A percentile compares a stretch with the other conserved stretches of the same genome.
Evolutionary conservation across 2,113 vertebrate genomes (phyloP).

Genomic region (Chascanopsetta lugubris): DNA sequence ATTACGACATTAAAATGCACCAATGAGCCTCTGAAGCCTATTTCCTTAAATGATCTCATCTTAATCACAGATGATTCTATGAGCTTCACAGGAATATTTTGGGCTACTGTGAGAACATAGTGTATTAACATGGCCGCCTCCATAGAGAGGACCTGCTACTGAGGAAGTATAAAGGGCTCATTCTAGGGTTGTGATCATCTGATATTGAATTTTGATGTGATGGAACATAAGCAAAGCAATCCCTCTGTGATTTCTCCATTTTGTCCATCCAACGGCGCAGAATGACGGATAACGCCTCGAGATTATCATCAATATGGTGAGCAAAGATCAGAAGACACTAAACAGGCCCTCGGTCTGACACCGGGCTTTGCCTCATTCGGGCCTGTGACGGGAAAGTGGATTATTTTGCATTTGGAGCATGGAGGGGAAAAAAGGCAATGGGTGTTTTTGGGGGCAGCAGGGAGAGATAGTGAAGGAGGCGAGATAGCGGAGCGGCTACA

Average conservation of each 20-base stretch:
- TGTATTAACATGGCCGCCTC: too few relatives aligned
- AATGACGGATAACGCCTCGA: constrained; percentile 37
- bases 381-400: constrained; percentile 50
- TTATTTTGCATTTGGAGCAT: constrained; percentile 64
- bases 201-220: too few relatives aligned
- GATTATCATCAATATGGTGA: constrained; percentile 54
- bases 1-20: constrained; percentile 16
- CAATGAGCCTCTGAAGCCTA: constrained; percentile 2
- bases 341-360: constrained; percentile 49
- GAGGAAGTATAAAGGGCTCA: too few relatives aligned
- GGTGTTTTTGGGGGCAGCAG: constrained; percentile 45
- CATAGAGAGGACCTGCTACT: too few relatives aligned
- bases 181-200: too few relatives aligned
- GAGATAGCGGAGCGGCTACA: constrained; percentile 50
- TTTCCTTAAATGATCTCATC: constrained; percentile 8
- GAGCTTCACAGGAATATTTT: constrained; percentile 1
- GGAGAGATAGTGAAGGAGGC: constrained; percentile 31
- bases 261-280: constrained; percentile 21
- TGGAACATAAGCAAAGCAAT: constrained; percentile 16
- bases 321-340: constrained; percentile 49
- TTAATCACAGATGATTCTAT: constrained; percentile 26
- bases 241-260: constrained; percentile 43
- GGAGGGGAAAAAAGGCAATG: constrained; percentile 28
- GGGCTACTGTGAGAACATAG: too few relatives aligned
- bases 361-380: constrained; percentile 31